These are phyloP conservation scores for Fopius arisanus DNA, from an alignment of 1,140 invertebrate genomes.

Conservation along the genomic window DNA sequence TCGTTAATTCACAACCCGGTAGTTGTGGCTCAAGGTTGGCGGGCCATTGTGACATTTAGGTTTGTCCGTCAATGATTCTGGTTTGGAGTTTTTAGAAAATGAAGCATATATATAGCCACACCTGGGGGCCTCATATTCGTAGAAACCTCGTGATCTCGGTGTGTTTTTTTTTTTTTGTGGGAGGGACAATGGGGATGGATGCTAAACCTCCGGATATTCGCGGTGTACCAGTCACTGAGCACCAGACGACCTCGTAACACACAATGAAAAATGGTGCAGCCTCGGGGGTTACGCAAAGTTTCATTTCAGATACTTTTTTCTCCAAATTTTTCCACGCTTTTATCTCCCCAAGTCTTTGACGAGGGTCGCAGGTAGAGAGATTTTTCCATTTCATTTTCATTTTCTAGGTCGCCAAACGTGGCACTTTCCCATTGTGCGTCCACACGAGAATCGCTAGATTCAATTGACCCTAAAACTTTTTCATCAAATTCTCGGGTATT, in stretches of 20 bases:
- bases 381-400: background rate
- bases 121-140: background rate
- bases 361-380: background rate
- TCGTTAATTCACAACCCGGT: slow-evolving; percentile 14
- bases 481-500: background rate
- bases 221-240: slow-evolving; percentile 29
- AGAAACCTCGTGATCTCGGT: background rate
- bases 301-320: background rate
- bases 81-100: background rate
- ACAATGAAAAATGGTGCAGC: slow-evolving; percentile 16
- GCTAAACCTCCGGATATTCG: slow-evolving; percentile 26
- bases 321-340: background rate
- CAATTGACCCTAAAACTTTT: background rate
- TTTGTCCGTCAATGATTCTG: background rate
- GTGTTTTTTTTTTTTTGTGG: background rate
- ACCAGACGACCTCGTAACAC: slow-evolving; percentile 20
- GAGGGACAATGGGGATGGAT: slow-evolving; percentile 2
- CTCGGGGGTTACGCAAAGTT: slow-evolving; percentile 29
- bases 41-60: background rate
- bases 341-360: background rate
- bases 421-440: background rate
- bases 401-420: slow-evolving; percentile 12
- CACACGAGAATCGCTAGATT: background rate
- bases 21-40: slow-evolving; percentile 5
- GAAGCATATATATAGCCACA: background rate